Evolutionary conservation across 2,888 invertebrate genomes (phyloP), one percentile per base, ranked within the genome.

Genomic region (Anarsia innoxiella): DNA sequence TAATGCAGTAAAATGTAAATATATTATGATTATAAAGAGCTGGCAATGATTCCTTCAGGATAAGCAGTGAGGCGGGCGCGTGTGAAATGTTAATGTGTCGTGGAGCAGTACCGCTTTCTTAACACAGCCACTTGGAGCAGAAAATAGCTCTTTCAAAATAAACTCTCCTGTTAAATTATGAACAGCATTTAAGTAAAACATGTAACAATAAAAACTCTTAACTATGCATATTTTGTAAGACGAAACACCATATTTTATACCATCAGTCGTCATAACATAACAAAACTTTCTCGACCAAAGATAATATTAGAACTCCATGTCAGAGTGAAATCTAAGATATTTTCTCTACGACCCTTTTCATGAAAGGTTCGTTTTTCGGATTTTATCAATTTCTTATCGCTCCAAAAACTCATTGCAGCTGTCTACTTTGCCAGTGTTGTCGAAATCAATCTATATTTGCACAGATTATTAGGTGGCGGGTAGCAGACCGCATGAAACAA

Each of bases 51-150:
- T 37, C 39, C 45, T 25, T 12, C 46, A 49, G 53, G 53, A 49
- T 45, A 47, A 52, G 44, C 42, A 41, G 37, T 39, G 39, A 46
- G 31, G 36, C 44, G 40, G 36, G 11, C 36, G 42, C 39, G 41
- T 51, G 49, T 54, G 50, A 54, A 53, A 53, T 49, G 48, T 47
- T 48, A 41, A 49, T 51, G 46, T 48, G 42, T 50, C 42, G 41
- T 47, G 41, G 16, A 41, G 33, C 39, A 36, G 53, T 58, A 64
- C n/a, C 66, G 62, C 66, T 66, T 66, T 66, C 66, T 66, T 63
- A 62, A 64, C 66, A 66, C 56, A 49, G 55, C 44, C 41, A 48
- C 58, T 47, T 53, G 44, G 52, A 53, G 59, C 59, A 61, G 54
- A 64, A 53, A 62, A 61, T 59, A 54, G 51, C 45, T 52, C 50